Percentiles rank a stretch among this genome's conserved stretches.
Conservation (phyloP, 1,140 invertebrate species). For the Andricus grossulariae region DNA sequence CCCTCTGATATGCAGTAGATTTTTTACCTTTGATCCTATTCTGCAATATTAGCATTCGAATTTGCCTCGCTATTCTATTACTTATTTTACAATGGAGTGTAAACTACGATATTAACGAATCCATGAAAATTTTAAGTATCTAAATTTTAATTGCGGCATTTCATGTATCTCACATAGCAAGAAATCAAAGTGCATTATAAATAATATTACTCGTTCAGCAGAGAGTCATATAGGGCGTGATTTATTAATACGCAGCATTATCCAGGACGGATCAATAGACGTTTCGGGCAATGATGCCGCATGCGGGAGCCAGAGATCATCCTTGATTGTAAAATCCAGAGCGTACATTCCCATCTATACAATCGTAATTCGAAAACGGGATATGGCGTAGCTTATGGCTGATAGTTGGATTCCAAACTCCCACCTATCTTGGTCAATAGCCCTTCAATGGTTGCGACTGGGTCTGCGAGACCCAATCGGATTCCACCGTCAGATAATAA, state of each 20-base stretch:
- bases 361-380: constrained; percentile 24
- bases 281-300: constrained; percentile 20
- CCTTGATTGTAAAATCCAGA: constrained; percentile 29
- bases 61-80: no score
- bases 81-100: no score
- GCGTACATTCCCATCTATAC: constrained; percentile 14
- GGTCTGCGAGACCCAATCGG: constrained; percentile 2
- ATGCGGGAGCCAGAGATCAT: constrained; percentile 29
- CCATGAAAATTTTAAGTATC: no score
- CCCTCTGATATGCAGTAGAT: no score
- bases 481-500: neutral
- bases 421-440: neutral
- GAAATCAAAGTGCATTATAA: neutral
- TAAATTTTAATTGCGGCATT: no score
- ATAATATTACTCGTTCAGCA: neutral
- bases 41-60: no score
- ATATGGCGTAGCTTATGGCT: constrained; percentile 18
- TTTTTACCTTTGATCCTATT: no score
- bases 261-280: constrained; percentile 29
- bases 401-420: constrained; percentile 15
- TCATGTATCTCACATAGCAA: no score
- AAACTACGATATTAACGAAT: no score
- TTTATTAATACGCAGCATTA: constrained; percentile 30
- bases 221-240: neutral
- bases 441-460: constrained; percentile 6